Base-by-base conservation (phyloP, 2,113 vertebrate genomes). In the Misgurnus mizolepis region DNA sequence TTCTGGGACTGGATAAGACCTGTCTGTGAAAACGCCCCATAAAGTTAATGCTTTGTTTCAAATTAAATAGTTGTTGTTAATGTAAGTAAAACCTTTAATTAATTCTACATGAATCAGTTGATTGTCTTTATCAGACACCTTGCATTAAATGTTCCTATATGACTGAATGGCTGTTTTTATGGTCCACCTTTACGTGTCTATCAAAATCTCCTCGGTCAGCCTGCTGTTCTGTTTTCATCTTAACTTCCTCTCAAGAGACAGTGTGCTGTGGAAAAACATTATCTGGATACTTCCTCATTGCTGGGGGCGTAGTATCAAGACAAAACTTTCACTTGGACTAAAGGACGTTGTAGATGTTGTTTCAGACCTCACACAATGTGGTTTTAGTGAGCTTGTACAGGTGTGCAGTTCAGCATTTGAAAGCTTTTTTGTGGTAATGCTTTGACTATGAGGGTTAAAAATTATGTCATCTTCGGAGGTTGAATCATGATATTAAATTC, bases 231-330 rank as follows among this genome's bases (percentile, higher is more conserved):
- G 78, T 78, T 75, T 83, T 62, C 6, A 58, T 74, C 47, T 58
- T 12, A 4, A 60, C 70, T 84, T 82, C 82, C 78, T 80, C 39
- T 78, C 75, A 74, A 75, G 56, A 9, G 76, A 77, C 79, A 47
- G 67, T 41, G 34, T 12, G 34, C 6, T 6, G 4, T 50, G 50
- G 74, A 81, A 79, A 76, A 4, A 60, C 66, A 61, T 81, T 77
- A 79, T 60, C 40, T 56, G 47, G n/a, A 58, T 60, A 62, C 56
- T 50, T 76, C 50, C 66, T 50, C 47, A 34, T 66, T 64, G 62
- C 55, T 18, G 12, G 58, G 8, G 22, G 3, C n/a, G 4, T 12
- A 5, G 4, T 18, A 18, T 53, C 7, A 12, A 53, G n/a, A 43
- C 14, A 34, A 39, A 14, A 67, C 66, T 73, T 80, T 74, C 69